Evolutionary conservation across 2,113 vertebrate species (phyloP).

Genomic region (Periophthalmodon schlosseri): DNA sequence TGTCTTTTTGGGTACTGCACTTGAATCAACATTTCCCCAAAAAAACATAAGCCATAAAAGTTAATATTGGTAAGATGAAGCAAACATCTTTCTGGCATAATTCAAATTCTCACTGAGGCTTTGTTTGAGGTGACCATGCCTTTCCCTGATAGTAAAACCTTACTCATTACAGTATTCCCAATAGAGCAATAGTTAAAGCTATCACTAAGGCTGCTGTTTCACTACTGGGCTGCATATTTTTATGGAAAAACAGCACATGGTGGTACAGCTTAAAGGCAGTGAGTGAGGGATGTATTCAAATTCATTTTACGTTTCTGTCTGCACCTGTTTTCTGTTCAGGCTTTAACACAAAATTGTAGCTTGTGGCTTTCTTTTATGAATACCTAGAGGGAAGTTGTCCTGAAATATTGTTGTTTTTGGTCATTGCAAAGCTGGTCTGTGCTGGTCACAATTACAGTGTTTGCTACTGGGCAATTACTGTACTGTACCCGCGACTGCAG

Average conservation of each 20-base stretch:
- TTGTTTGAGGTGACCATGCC: constrained; percentile 16
- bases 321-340: constrained; percentile 7
- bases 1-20: constrained; percentile 33
- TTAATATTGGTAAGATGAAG: constrained; percentile 34
- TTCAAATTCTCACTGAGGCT: constrained; percentile 22
- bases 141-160: constrained; percentile 15
- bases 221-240: constrained; percentile 7
- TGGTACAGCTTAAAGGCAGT: not conserved
- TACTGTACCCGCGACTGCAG: not conserved
- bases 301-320: constrained; percentile 5
- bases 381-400: not conserved
- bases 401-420: not conserved
- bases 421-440: not conserved
- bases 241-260: not conserved
- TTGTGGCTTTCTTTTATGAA: not conserved
- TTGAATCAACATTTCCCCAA: constrained; percentile 46
- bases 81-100: constrained; percentile 27
- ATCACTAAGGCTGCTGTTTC: constrained; percentile 1
- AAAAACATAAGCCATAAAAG: constrained; percentile 27
- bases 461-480: not conserved
- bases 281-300: constrained; percentile 15
- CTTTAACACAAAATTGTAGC: constrained; percentile 1
- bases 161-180: not conserved
- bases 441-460: not conserved
- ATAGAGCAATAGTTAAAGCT: constrained; percentile 1